Evolutionary conservation across 2,888 invertebrate species (phyloP).

Genomic region (Drosophila atripex): DNA sequence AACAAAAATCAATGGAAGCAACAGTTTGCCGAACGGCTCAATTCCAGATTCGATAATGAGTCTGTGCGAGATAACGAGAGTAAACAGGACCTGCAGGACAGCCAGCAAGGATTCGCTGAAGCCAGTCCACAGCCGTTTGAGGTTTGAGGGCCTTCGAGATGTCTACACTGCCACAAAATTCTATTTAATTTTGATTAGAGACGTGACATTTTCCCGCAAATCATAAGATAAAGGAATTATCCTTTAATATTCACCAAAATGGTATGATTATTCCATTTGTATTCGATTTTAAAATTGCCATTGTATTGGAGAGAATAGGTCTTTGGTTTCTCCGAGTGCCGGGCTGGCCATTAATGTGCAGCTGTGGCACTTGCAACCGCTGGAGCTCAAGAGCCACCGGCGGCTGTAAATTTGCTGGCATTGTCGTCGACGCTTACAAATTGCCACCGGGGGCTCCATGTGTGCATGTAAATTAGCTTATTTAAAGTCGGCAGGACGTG

Average conservation of each 20-base stretch:
- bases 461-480: slow-evolving; percentile 69
- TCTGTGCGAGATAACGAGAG: slow-evolving; percentile 6
- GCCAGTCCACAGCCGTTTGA: slow-evolving; percentile 25
- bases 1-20: slow-evolving; percentile 8
- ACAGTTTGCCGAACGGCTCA: slow-evolving; percentile 23
- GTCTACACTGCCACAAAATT: neutral
- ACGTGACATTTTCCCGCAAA: neutral
- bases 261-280: neutral
- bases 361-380: slow-evolving; percentile 47
- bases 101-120: neutral
- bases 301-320: too few species aligned
- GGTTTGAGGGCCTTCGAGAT: slow-evolving; percentile 4
- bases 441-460: slow-evolving; percentile 46
- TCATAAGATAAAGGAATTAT: neutral
- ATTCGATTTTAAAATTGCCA: neutral
- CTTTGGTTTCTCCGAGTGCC: neutral
- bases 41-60: slow-evolving; percentile 16
- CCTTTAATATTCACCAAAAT: neutral
- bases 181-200: neutral
- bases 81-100: neutral
- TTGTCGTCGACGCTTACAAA: slow-evolving; percentile 49
- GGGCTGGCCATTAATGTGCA: slow-evolving; percentile 48
- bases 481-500: slow-evolving; percentile 47
- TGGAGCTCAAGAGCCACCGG: slow-evolving; percentile 17
- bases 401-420: slow-evolving; percentile 49